Conservation (phyloP, 2,797 vertebrate genomes). For the Apogon hyalosoma region DNA sequence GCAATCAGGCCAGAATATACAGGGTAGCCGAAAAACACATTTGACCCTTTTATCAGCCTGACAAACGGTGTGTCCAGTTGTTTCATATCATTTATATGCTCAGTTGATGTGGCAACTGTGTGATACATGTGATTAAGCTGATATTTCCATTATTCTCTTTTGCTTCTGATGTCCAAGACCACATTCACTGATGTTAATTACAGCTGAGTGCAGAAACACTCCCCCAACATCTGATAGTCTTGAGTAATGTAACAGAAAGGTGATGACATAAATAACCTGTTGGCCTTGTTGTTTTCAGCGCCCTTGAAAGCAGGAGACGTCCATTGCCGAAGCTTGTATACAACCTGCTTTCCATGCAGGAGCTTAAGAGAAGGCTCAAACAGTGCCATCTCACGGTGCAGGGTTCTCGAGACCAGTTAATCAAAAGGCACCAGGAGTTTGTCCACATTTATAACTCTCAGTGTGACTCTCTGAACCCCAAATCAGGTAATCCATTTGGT, state of each 20-base stretch:
- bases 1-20: constrained; percentile 5
- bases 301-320: constrained; percentile 75
- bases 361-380: constrained; percentile 90
- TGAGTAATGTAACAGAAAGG: constrained; percentile 1
- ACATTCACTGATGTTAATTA: neutral
- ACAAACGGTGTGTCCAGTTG: constrained; percentile 9
- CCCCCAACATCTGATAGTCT: neutral
- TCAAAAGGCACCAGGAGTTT: constrained; percentile 91
- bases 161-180: neutral
- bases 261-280: constrained; percentile 10
- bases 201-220: neutral
- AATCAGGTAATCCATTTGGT: constrained; percentile 82
- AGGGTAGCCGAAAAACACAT: constrained; percentile 2
- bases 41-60: constrained; percentile 1
- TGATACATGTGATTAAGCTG: constrained; percentile 15
- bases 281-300: constrained; percentile 74
- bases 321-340: constrained; percentile 91
- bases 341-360: constrained; percentile 89
- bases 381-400: constrained; percentile 86
- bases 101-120: neutral
- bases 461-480: constrained; percentile 91
- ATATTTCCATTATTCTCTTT: constrained; percentile 5
- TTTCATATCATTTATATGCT: constrained; percentile 1
- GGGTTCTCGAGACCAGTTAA: constrained; percentile 89
- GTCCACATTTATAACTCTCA: constrained; percentile 92